These are phyloP conservation scores for Drosophila nebulosa DNA, from an alignment of 1,140 invertebrate species.

Conservation along the genomic window DNA sequence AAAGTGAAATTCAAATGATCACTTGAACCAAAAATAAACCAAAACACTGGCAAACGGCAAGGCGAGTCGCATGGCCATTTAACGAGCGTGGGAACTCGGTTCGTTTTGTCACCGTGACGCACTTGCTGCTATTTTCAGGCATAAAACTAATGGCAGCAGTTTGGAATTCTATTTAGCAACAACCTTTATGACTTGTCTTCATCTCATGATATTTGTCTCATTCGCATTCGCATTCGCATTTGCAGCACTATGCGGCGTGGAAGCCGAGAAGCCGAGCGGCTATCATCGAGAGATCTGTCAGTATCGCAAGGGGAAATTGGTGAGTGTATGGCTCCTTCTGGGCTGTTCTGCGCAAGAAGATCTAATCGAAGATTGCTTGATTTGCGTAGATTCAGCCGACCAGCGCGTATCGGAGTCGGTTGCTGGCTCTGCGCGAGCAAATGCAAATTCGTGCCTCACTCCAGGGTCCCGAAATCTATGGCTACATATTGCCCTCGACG, in stretches of 20 bases:
- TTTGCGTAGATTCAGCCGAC: constrained; percentile 55
- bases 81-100: constrained; percentile 61
- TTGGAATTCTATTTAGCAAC: constrained; percentile 56
- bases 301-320: constrained; percentile 62
- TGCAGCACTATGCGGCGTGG: constrained; percentile 31
- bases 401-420: constrained; percentile 80
- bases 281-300: constrained; percentile 69
- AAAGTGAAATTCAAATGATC: constrained; percentile 52
- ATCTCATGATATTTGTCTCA: constrained; percentile 26
- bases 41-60: not conserved
- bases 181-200: constrained; percentile 37
- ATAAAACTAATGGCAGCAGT: constrained; percentile 50
- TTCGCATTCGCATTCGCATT: constrained; percentile 17
- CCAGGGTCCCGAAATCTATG: constrained; percentile 86
- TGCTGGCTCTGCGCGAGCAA: constrained; percentile 85
- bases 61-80: constrained; percentile 43
- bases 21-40: constrained; percentile 44
- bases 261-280: constrained; percentile 42
- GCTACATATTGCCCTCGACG: constrained; percentile 88
- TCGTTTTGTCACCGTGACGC: constrained; percentile 45
- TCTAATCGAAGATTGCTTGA: not conserved
- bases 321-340: constrained; percentile 16
- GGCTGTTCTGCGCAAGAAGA: not conserved
- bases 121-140: constrained; percentile 62
- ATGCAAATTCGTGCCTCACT: constrained; percentile 85